Evolutionary conservation across 1,140 invertebrate genomes (phyloP).

Genomic region (Sycobia sp.): DNA sequence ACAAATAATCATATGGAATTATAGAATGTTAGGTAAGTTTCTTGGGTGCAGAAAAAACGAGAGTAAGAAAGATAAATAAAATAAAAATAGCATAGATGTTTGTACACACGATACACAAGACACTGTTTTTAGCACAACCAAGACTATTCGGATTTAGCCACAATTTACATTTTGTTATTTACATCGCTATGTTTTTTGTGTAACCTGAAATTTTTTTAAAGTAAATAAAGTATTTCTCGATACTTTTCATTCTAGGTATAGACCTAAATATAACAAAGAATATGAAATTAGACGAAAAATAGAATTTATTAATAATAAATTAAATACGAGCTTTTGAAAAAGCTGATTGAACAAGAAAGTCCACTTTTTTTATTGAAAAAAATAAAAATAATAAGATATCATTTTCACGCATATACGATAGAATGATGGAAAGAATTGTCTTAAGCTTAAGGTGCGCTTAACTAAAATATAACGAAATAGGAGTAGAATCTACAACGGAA

Average conservation of each 20-base stretch:
- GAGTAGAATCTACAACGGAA: conserved; percentile 13
- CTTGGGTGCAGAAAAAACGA: conserved; percentile 17
- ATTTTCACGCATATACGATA: conserved; percentile 19
- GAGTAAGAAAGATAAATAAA: conserved; percentile 3
- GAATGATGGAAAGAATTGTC: conserved; percentile 22
- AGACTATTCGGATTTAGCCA: conserved; percentile 29
- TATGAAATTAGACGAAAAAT: too few relatives aligned
- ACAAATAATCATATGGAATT: conserved; percentile 15
- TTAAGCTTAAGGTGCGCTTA: conserved; percentile 29
- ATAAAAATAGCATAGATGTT: conserved; percentile 27
- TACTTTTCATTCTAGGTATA: conserved; percentile 9
- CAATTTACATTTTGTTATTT: neutral
- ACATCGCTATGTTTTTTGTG: neutral
- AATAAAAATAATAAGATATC: conserved; percentile 1
- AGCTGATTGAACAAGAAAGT: conserved; percentile 34
- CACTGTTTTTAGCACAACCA: conserved; percentile 26
- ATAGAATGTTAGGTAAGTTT: conserved; percentile 22
- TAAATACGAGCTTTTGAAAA: conserved; percentile 18
- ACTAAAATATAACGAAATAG: conserved; percentile 14
- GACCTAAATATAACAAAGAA: neutral
- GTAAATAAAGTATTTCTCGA: neutral
- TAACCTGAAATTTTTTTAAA: neutral
- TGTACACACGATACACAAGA: conserved; percentile 32
- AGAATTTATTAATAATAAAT: too few relatives aligned
- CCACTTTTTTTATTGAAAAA: conserved; percentile 25